These are phyloP conservation scores for Chlorodrepanis virens DNA, from an alignment of 2,113 vertebrate genomes.

Conservation along the genomic window DNA sequence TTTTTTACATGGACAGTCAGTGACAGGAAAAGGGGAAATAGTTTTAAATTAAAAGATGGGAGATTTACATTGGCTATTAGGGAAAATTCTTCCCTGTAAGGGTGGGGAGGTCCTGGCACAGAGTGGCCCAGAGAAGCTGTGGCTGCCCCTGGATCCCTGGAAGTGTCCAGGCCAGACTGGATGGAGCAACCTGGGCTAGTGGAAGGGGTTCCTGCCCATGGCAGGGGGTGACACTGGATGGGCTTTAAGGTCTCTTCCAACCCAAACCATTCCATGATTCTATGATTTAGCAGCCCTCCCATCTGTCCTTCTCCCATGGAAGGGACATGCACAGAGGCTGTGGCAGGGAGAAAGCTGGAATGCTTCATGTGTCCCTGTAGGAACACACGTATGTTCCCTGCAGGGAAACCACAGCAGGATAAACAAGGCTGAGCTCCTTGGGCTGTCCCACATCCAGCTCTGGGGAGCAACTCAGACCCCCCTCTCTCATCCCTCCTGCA, in stretches of 20 bases:
- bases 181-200: rapidly evolving
- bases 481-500: background rate
- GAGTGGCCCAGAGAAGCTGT: background rate
- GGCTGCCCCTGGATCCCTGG: background rate
- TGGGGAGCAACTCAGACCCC: background rate
- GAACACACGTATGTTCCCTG: background rate
- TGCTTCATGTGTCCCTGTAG: rapidly evolving
- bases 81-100: background rate
- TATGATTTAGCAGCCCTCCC: background rate
- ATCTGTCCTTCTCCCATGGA: background rate
- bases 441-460: background rate
- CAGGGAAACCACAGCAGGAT: background rate
- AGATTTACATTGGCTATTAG: background rate
- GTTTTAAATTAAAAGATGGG: background rate
- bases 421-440: background rate
- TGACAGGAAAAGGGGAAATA: background rate
- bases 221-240: background rate
- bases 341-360: background rate
- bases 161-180: rapidly evolving
- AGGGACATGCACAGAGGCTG: background rate
- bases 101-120: background rate
- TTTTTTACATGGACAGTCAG: background rate
- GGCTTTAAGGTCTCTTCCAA: background rate
- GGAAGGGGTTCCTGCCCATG: background rate
- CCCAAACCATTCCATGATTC: background rate